Conservation (phyloP, 2,113 vertebrate genomes). For the Platysternon megacephalum region DNA sequence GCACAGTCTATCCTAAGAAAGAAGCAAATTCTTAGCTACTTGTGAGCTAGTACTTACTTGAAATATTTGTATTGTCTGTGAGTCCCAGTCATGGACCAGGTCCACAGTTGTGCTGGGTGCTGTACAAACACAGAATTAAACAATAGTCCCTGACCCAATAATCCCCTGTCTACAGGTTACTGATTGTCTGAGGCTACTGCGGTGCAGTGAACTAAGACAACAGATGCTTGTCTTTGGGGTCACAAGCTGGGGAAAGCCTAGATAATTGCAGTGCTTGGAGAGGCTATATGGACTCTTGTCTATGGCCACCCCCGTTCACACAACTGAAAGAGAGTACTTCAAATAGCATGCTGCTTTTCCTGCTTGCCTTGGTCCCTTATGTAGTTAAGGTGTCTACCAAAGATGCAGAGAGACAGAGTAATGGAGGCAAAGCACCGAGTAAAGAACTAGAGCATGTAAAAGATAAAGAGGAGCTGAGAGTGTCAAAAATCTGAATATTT, state of each 20-base stretch:
- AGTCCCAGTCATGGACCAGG: neutral
- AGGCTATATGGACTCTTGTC: neutral
- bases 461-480: neutral
- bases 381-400: accelerated
- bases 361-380: neutral
- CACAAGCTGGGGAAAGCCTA: neutral
- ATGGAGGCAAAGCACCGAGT: neutral
- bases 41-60: neutral
- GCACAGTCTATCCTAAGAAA: neutral
- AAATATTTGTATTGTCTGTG: neutral
- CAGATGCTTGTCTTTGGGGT: neutral
- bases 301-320: no score
- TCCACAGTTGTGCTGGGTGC: neutral
- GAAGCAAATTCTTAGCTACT: neutral
- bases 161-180: neutral
- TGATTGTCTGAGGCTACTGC: neutral
- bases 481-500: neutral
- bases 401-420: neutral
- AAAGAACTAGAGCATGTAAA: neutral
- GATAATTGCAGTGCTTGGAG: neutral
- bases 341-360: accelerated
- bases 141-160: neutral
- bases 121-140: neutral
- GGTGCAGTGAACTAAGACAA: neutral
- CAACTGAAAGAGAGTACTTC: accelerated